phyloP scores from a whole-genome alignment of 1,140 invertebrate genomes.

The Cydia strobilella region DNA sequence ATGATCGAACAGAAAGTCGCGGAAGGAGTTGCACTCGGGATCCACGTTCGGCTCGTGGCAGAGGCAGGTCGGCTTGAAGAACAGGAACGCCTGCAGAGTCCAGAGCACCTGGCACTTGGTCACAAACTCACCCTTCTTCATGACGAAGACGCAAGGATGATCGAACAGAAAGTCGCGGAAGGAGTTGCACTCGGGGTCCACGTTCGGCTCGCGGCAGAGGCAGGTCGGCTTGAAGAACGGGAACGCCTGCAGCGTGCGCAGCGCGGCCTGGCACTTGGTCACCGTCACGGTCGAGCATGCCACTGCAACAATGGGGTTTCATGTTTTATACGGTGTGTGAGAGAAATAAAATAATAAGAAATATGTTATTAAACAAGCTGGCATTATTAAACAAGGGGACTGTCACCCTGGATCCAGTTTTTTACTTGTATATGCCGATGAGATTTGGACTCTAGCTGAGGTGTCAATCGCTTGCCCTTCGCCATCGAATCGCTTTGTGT shows the following conservation, averaged over 20 bases:
- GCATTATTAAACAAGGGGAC: too few relatives aligned
- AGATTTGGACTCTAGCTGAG: too few relatives aligned
- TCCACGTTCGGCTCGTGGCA: conserved; percentile 93
- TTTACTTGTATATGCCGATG: too few relatives aligned
- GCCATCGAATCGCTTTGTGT: too few relatives aligned
- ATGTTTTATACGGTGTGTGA: not conserved
- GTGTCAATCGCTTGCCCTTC: too few relatives aligned
- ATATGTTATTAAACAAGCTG: too few relatives aligned
- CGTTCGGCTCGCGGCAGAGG: conserved; percentile 92
- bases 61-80: conserved; percentile 95
- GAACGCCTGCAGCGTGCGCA: conserved; percentile 92
- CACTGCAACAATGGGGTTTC: conserved; percentile 84
- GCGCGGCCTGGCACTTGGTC: conserved; percentile 93
- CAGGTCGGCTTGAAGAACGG: conserved; percentile 95
- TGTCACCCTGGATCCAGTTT: too few relatives aligned
- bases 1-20: conserved; percentile 95
- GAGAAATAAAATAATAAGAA: too few relatives aligned
- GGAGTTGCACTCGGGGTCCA: conserved; percentile 94
- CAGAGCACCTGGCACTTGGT: conserved; percentile 93
- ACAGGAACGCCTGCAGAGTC: conserved; percentile 93
- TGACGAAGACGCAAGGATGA: conserved; percentile 93
- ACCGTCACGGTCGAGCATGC: conserved; percentile 95
- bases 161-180: conserved; percentile 95
- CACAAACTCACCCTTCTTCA: conserved; percentile 87
- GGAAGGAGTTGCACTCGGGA: conserved; percentile 94